phyloP scores from a whole-genome alignment of 1,140 invertebrate genomes.

The Nephotettix cincticeps region DNA sequence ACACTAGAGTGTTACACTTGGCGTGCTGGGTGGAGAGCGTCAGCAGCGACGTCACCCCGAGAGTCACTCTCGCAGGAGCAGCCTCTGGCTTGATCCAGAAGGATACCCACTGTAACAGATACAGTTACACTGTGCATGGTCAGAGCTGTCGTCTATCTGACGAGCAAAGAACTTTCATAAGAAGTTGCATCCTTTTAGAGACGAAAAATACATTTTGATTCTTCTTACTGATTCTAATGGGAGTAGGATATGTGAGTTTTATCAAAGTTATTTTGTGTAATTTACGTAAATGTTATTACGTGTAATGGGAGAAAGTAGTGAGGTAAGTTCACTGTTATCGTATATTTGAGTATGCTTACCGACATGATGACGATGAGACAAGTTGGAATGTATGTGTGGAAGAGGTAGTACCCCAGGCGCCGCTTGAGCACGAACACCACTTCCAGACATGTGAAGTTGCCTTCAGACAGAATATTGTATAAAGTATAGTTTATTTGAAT shows the following conservation, averaged over 20 bases:
- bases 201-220: too few species aligned
- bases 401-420: constrained; percentile 81
- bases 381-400: constrained; percentile 86
- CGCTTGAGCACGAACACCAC: constrained; percentile 83
- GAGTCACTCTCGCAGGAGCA: constrained; percentile 81
- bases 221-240: too few species aligned
- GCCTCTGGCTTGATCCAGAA: constrained; percentile 93
- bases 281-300: too few species aligned
- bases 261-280: too few species aligned
- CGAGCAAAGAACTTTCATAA: not conserved
- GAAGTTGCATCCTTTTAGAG: not conserved
- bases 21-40: constrained; percentile 90
- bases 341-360: too few species aligned
- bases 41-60: constrained; percentile 86
- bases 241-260: too few species aligned
- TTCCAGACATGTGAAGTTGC: constrained; percentile 86
- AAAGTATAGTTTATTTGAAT: too few species aligned
- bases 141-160: not conserved
- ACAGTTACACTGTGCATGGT: too few species aligned
- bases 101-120: constrained; percentile 72
- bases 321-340: too few species aligned
- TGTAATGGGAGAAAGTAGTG: too few species aligned
- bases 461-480: constrained; percentile 51
- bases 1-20: too few species aligned
- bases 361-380: constrained; percentile 89